Evolutionary conservation across 2,888 invertebrate genomes (phyloP).

Genomic region (Busseola fusca): DNA sequence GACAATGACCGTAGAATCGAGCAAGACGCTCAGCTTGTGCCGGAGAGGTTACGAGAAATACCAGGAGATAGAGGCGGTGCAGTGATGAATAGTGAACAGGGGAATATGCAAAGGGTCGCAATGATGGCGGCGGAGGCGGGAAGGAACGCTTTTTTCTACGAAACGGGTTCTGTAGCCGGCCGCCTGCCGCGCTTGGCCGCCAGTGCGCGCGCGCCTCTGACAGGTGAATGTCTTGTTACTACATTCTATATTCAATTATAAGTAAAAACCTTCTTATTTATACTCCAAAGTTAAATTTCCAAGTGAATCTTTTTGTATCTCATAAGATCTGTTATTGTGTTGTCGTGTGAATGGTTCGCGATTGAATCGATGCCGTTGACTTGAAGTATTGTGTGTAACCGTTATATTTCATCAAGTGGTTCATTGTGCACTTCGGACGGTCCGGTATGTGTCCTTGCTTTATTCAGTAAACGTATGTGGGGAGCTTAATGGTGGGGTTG

Average conservation of each 20-base stretch:
- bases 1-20: slow-evolving; percentile 68
- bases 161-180: slow-evolving; percentile 87
- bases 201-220: slow-evolving; percentile 88
- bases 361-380: slow-evolving; percentile 71
- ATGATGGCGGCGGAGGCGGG: slow-evolving; percentile 81
- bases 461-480: slow-evolving; percentile 58
- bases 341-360: slow-evolving; percentile 77
- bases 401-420: slow-evolving; percentile 78
- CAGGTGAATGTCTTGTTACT: slow-evolving; percentile 86
- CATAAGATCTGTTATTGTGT: slow-evolving; percentile 69
- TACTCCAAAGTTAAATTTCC: slow-evolving; percentile 40
- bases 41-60: slow-evolving; percentile 83
- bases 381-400: slow-evolving; percentile 77
- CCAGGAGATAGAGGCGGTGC: slow-evolving; percentile 73
- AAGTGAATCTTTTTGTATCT: slow-evolving; percentile 62
- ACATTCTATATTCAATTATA: slow-evolving; percentile 61
- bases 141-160: slow-evolving; percentile 90
- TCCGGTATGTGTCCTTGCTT: slow-evolving; percentile 80
- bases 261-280: slow-evolving; percentile 65
- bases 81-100: slow-evolving; percentile 82
- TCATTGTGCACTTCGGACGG: slow-evolving; percentile 75
- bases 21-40: slow-evolving; percentile 83
- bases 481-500: slow-evolving; percentile 27
- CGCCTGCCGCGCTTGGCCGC: slow-evolving; percentile 90
- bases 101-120: slow-evolving; percentile 85